Conservation (phyloP, 2,888 invertebrate species). For the Psylliodes chrysocephalus region DNA sequence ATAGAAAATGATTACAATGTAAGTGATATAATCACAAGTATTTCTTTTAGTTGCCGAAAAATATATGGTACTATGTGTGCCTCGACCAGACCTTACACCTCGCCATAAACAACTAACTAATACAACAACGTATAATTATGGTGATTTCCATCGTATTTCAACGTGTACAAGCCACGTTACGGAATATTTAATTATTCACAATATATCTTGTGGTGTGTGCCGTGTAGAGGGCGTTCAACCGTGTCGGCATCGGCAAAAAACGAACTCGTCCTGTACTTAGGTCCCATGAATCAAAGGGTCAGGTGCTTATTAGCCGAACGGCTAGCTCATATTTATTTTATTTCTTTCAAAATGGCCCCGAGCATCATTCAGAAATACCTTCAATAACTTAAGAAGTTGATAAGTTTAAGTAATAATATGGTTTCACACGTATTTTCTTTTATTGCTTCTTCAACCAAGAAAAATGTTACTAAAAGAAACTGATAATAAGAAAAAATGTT, state of each 20-base stretch:
- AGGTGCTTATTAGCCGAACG: conserved; percentile 59
- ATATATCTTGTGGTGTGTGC: conserved; percentile 18
- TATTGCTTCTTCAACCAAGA: too few relatives aligned
- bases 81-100: not conserved
- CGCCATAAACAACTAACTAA: conserved; percentile 20
- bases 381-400: not conserved
- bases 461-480: too few relatives aligned
- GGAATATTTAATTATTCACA: conserved; percentile 24
- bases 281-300: conserved; percentile 60
- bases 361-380: conserved; percentile 3
- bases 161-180: conserved; percentile 12
- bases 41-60: too few relatives aligned
- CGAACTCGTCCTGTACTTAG: conserved; percentile 54
- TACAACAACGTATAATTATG: conserved; percentile 23
- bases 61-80: too few relatives aligned
- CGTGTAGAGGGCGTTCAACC: conserved; percentile 13
- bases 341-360: not conserved
- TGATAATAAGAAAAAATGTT: too few relatives aligned
- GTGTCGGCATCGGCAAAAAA: conserved; percentile 48
- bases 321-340: conserved; percentile 9
- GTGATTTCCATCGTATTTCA: conserved; percentile 25
- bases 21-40: too few relatives aligned
- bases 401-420: too few relatives aligned
- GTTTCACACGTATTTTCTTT: too few relatives aligned
- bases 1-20: too few relatives aligned